Conservation (phyloP, 92 coral and sea anemone genomes). For the Phenganax marumi region DNA sequence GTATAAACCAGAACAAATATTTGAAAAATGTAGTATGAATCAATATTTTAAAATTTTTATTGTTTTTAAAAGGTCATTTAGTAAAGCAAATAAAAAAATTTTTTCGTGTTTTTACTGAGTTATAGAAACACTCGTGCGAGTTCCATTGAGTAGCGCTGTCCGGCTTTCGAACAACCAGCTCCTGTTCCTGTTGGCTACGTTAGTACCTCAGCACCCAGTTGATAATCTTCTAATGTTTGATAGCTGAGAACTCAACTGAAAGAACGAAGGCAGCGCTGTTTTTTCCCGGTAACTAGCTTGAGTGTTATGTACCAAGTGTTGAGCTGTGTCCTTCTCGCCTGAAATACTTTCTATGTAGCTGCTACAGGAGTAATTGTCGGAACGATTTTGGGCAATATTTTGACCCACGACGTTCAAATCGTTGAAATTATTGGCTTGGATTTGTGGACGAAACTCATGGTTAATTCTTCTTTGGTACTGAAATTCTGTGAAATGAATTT, state of each 20-base stretch:
- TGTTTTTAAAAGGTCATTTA: too few species aligned
- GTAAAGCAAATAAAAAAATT: too few species aligned
- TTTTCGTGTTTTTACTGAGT: too few species aligned
- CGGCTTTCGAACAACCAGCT: too few species aligned
- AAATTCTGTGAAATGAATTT: not conserved
- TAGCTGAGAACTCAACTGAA: constrained; percentile 29
- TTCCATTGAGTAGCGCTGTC: too few species aligned
- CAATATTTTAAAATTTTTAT: too few species aligned
- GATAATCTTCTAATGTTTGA: not conserved
- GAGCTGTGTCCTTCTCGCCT: not conserved
- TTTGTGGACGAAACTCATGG: not conserved
- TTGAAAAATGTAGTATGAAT: too few species aligned
- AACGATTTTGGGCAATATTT: not conserved
- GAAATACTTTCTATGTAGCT: not conserved
- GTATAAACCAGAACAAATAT: too few species aligned
- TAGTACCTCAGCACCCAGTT: not conserved
- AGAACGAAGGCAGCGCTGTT: constrained; percentile 17
- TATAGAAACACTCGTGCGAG: too few species aligned
- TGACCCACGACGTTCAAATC: not conserved
- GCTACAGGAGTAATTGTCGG: not conserved
- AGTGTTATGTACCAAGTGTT: not conserved
- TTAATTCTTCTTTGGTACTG: not conserved
- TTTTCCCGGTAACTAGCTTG: not conserved
- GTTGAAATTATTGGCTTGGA: not conserved
- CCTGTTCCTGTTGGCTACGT: too few species aligned